Base-by-base conservation (phyloP, 2,888 invertebrate genomes). In the Syritta pipiens region DNA sequence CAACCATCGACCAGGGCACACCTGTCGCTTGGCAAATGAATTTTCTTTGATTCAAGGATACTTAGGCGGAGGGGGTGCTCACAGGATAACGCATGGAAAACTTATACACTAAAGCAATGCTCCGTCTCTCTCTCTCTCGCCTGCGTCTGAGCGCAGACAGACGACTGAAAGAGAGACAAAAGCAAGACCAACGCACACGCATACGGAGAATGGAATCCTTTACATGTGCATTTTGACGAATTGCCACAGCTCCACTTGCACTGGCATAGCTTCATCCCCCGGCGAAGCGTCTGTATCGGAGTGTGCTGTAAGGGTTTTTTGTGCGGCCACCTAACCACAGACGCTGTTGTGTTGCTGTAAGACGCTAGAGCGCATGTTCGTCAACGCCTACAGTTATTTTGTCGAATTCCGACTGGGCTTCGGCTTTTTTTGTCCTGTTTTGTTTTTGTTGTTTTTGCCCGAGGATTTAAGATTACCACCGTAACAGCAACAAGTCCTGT, bases 381-480 rank as follows among this genome's bases (percentile, higher is more conserved):
- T 86, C 71, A 86, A 85, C 88, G 88, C 88, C 88, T 83, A 83
- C 85, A 81, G 81, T 75, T 82, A 83, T 83, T 83, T 79, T 22
- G 51, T 72, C 82, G 76, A 81, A 68, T 74, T 79, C 83, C 82
- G 63, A 82, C 81, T 79, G 82, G 82, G 83, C 82, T 83, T 84
- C 82, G 84, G 37, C 14, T 83, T 83, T 84, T 84, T 75, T 1
- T 20, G 12, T 14, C 17, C 24, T 49, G 57, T 24, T 35, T 6
- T 7, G 35, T 37, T 24, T 59, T 40, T 30, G 17, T 53, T 72
- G 20, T 44, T 42, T 44, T 49, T 19, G 49, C 26, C 44, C 30
- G 32, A 60, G 30, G 46, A 81, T 59, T 72, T 48, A 53, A 62
- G 53, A 72, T 67, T 62, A 49, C 42, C n/a, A n/a, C n/a, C n/a